Evolutionary conservation across 2,888 invertebrate genomes (phyloP).

Genomic region (Danaus chrysippus): DNA sequence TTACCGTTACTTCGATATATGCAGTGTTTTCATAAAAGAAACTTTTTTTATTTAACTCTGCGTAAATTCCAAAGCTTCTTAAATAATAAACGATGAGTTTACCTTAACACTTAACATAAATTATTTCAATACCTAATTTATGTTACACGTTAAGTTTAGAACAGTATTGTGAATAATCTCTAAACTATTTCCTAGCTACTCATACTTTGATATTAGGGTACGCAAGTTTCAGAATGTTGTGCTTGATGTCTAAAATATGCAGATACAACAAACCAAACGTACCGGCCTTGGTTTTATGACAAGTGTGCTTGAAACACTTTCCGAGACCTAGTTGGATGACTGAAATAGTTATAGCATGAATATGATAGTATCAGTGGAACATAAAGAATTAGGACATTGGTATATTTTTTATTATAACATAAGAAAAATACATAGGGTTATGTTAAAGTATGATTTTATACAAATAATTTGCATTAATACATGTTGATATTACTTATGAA

Average conservation of each 20-base stretch:
- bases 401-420: too few species aligned
- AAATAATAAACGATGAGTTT: slow-evolving; percentile 18
- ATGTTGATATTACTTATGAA: too few species aligned
- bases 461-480: too few species aligned
- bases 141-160: not conserved
- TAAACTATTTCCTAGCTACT: slow-evolving; percentile 2
- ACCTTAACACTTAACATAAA: not conserved
- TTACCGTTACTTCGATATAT: slow-evolving; percentile 51
- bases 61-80: slow-evolving; percentile 17
- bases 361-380: slow-evolving; percentile 4
- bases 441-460: too few species aligned
- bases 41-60: slow-evolving; percentile 35
- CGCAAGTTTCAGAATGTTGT: slow-evolving; percentile 20
- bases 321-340: slow-evolving; percentile 25
- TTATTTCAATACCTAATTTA: not conserved
- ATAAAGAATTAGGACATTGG: too few species aligned
- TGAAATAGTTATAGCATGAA: slow-evolving; percentile 13
- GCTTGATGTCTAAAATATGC: slow-evolving; percentile 32
- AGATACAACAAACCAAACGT: slow-evolving; percentile 32
- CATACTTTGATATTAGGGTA: slow-evolving; percentile 8
- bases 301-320: slow-evolving; percentile 37
- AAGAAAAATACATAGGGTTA: too few species aligned
- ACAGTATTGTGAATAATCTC: not conserved
- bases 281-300: slow-evolving; percentile 35
- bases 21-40: slow-evolving; percentile 49